Evolutionary conservation across 2,888 invertebrate species (phyloP), one percentile per base, ranked within the genome.

Genomic region (Chouioia cunea): DNA sequence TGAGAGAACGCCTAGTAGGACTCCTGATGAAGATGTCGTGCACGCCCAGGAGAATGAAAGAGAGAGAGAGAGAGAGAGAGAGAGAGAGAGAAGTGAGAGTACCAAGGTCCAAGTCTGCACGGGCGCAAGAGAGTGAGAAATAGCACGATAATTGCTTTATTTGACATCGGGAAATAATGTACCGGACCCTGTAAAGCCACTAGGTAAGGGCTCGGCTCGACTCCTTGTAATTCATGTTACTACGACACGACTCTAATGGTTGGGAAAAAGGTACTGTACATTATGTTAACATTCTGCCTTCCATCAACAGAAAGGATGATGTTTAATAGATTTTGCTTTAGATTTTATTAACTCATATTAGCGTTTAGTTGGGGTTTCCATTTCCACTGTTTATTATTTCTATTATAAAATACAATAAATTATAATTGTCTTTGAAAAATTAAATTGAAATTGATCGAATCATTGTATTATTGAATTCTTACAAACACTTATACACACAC

Each of bases 131-230:
- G 80, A 82, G 83, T 81, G 83, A 36, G 36, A 36, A 12, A n/a
- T n/a, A 36, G 36, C 83, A 83, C 82, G 85, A 84, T 85, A 85
- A 85, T 85, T 85, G 85, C 85, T 85, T 85, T 85, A 85, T 85
- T 85, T 85, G 85, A 85, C 85, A 84, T 82, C 81, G 80, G 82
- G 85, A 84, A 85, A 84, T 85, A 85, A 85, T 85, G 83, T 81
- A 82, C 80, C 57, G 59, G 48, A n/a, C 22, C 43, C 36, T n/a
- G n/a, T n/a, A 36, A 36, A 36, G 36, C 36, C 36, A 27, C 27
- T 22, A 10, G 52, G 52, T 52, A 52, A 20, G 20, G 18, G 14
- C 20, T 52, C 27, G n/a, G 10, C 54, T 54, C 27, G 15, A 27
- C 23, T 60, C 64, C 70, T 70, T 73, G 66, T 73, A 70, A 73